A percentile compares a stretch with the other conserved stretches of the same genome.
These are phyloP conservation scores for Flexamia atlantica DNA, from an alignment of 2,888 invertebrate species.

Conservation along the genomic window DNA sequence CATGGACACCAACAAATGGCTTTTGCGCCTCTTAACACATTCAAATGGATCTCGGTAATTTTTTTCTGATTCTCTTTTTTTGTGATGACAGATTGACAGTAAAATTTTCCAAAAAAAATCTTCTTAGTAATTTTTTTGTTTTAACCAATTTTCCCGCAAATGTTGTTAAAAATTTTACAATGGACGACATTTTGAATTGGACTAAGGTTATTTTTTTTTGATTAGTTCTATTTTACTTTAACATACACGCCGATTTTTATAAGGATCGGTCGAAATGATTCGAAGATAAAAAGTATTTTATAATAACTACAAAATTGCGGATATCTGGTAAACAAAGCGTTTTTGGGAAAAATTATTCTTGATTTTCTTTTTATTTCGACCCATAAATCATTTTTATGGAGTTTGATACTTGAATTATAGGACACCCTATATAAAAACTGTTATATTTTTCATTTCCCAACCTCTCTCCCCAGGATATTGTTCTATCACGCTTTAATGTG, in stretches of 20 bases:
- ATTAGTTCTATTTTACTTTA: neutral
- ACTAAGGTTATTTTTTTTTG: neutral
- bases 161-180: conserved; percentile 10
- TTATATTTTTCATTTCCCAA: no score
- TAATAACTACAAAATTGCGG: conserved; percentile 1
- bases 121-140: neutral
- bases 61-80: conserved; percentile 4
- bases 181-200: conserved; percentile 28
- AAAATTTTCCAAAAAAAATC: conserved; percentile 16
- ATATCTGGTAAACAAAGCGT: neutral
- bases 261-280: neutral
- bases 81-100: neutral
- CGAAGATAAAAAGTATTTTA: neutral
- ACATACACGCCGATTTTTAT: neutral
- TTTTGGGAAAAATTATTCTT: neutral
- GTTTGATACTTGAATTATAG: no score
- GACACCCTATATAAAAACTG: no score
- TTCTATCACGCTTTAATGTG: no score
- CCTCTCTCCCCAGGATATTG: no score
- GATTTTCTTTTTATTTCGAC: no score
- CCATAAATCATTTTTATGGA: no score
- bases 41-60: neutral
- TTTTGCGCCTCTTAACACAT: conserved; percentile 18
- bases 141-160: neutral
- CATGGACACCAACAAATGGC: neutral